A percentile compares a stretch with the other conserved stretches of the same genome.
These are phyloP conservation scores for Sylvilagus floridanus DNA, from an alignment of 2,797 vertebrate species.

Conservation along the genomic window DNA sequence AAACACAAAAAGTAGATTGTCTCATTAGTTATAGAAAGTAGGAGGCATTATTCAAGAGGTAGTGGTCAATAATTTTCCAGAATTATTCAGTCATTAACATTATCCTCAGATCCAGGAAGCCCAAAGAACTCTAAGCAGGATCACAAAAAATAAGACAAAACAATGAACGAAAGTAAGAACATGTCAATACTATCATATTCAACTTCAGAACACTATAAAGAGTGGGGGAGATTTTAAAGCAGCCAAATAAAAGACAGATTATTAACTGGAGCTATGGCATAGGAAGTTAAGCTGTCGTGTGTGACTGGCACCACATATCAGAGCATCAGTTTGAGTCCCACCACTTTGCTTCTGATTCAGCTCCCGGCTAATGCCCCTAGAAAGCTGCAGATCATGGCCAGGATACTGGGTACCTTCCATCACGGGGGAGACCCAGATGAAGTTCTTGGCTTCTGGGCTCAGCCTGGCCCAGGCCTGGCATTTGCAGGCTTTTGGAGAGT, in stretches of 20 bases:
- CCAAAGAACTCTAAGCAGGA: background rate
- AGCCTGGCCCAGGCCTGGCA: too few relatives aligned
- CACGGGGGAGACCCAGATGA: too few relatives aligned
- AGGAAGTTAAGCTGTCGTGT: too few relatives aligned
- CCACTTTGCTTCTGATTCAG: too few relatives aligned
- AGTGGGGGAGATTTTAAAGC: background rate
- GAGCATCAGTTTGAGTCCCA: too few relatives aligned
- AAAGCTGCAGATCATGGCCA: too few relatives aligned
- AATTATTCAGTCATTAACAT: background rate
- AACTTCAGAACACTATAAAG: background rate
- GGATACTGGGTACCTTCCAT: too few relatives aligned
- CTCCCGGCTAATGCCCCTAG: too few relatives aligned
- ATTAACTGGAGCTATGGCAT: too few relatives aligned
- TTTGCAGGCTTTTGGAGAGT: too few relatives aligned
- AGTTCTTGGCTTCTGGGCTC: too few relatives aligned
- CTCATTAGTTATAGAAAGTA: background rate
- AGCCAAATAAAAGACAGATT: background rate
- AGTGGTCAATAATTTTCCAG: background rate
- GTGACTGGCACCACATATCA: too few relatives aligned
- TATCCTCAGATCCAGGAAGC: background rate
- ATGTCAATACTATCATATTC: background rate
- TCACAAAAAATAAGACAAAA: background rate
- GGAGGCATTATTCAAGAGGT: background rate
- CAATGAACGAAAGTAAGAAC: background rate
- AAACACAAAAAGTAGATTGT: background rate